These are phyloP conservation scores for Dryobotodes eremita DNA, from an alignment of 2,888 invertebrate genomes.

Conservation along the genomic window DNA sequence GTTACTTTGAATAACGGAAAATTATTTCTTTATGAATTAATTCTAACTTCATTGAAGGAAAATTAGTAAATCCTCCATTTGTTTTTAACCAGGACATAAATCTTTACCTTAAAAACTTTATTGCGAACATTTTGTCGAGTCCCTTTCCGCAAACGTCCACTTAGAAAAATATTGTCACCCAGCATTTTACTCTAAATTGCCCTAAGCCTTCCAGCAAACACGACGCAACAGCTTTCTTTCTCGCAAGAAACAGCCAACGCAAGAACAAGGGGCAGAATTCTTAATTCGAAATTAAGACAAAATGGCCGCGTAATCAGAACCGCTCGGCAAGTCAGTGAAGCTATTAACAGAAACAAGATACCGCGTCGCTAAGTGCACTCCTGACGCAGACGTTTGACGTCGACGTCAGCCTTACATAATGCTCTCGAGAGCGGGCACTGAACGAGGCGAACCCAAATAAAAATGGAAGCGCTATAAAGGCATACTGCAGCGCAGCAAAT, in stretches of 20 bases:
- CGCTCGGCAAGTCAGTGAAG: slow-evolving; percentile 50
- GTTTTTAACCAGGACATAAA: no score
- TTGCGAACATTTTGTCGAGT: neutral
- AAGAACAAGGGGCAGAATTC: slow-evolving; percentile 24
- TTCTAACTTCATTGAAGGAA: neutral
- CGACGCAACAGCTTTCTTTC: neutral
- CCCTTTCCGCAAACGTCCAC: neutral
- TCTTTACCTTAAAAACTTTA: neutral
- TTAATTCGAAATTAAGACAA: slow-evolving; percentile 41
- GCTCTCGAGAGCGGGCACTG: slow-evolving; percentile 13
- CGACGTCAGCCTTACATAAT: slow-evolving; percentile 51
- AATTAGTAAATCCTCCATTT: neutral
- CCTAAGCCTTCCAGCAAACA: slow-evolving; percentile 7
- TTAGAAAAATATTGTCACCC: neutral
- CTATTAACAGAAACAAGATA: slow-evolving; percentile 67
- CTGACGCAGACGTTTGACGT: slow-evolving; percentile 56
- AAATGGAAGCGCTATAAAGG: slow-evolving; percentile 23
- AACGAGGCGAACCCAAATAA: slow-evolving; percentile 49
- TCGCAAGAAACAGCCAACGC: slow-evolving; percentile 7
- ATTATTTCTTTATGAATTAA: neutral
- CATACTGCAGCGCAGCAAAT: neutral
- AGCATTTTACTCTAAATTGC: neutral
- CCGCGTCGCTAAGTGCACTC: slow-evolving; percentile 64
- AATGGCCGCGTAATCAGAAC: slow-evolving; percentile 58
- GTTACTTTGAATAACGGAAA: neutral